phyloP scores from a whole-genome alignment of 2,888 invertebrate genomes.

The Plebejus melissa region DNA sequence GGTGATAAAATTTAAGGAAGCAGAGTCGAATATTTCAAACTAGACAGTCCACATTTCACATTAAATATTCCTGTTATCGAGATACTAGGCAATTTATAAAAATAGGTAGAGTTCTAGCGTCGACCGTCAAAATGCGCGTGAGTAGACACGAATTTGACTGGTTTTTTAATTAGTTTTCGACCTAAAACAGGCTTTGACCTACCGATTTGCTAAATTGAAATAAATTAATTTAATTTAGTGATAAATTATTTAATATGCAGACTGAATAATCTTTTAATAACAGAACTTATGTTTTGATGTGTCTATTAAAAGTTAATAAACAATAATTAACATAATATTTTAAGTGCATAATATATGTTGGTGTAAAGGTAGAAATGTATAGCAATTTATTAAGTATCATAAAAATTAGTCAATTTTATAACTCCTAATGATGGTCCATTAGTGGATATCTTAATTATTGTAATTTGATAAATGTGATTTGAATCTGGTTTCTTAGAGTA shows the following conservation, averaged over 20 bases:
- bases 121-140: background rate
- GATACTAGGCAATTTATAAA: background rate
- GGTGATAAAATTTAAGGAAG: background rate
- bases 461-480: conserved; percentile 46
- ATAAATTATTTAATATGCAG: conserved; percentile 1
- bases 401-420: conserved; percentile 24
- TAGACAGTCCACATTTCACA: background rate
- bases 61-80: background rate
- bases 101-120: conserved; percentile 24
- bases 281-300: background rate
- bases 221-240: conserved; percentile 12
- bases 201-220: conserved; percentile 3
- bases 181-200: background rate
- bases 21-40: background rate
- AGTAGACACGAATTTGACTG: background rate
- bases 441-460: conserved; percentile 53
- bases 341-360: conserved; percentile 20
- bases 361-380: conserved; percentile 15
- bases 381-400: conserved; percentile 11
- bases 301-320: background rate
- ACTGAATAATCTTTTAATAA: conserved; percentile 1
- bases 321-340: conserved; percentile 13
- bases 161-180: background rate
- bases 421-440: conserved; percentile 31
- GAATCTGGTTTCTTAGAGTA: background rate